Evolutionary conservation across 35 echinoderm and acorn worm genomes (phyloP), one percentile per base, ranked within the genome.

Genomic region (Eucidaris tribuloides): DNA sequence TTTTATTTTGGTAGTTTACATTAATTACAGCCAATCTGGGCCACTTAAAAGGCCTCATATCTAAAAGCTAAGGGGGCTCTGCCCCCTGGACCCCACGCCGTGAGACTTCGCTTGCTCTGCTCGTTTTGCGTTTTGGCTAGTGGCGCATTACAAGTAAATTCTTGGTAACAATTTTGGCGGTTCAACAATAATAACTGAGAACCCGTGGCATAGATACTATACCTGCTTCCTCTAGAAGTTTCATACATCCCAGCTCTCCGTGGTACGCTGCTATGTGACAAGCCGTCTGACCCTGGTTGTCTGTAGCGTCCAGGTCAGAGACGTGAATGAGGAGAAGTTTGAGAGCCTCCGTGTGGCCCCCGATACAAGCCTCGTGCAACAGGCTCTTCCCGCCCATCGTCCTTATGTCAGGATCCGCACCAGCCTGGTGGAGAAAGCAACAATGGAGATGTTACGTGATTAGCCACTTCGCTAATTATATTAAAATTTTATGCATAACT

Each of bases 331-430:
- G 77, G 2, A 97, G 79, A 25, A 92, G 71, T 65, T 79, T 78
- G 2, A 90, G 79, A 14, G 86, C 88, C 30, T 82, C 79, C 33
- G 45, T 33, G 71, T 97, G 94, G 32, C 94, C 94, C 7, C 90
- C 90, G 29, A 92, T 41, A 81, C 94, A 97, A 5, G 94, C 94
- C 61, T 97, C 90, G 56, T 97, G 94, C 20, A 97, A 86, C 14
- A 97, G 74, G 25, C 56, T 90, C 19, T 81, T 60, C 13, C 90
- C 90, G n/a, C 74, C 76, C 28, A 45, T 43, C 14, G 64, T 42
- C 32, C 56, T 59, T 28, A 87, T 87, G 40, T 46, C 55, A 30
- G 84, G 49, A 42, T 87, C 84, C 7, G 72, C 84, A 60, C 84
- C 84, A 29, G 84, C 84, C 84, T 87, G 42, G n/a, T n/a, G n/a